These are phyloP conservation scores for Dugesia japonica DNA, from an alignment of 2,888 invertebrate genomes.

Conservation along the genomic window DNA sequence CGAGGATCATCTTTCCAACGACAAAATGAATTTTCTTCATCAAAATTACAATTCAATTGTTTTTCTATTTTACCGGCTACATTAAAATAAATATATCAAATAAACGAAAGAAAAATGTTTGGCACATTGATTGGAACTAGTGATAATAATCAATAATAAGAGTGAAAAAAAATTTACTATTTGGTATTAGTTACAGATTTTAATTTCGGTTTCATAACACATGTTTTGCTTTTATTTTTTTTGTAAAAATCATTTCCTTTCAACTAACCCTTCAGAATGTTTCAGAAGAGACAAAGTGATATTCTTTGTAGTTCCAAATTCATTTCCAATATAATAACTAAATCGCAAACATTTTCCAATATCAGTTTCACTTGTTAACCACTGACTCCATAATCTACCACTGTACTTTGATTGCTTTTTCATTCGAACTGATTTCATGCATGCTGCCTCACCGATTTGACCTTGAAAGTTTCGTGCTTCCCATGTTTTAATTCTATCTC, in stretches of 20 bases:
- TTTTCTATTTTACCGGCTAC: not conserved
- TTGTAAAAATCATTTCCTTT: too few species aligned
- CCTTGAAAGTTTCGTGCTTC: not conserved
- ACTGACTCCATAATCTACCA: conserved; percentile 21
- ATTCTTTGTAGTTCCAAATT: not conserved
- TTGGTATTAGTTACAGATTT: too few species aligned
- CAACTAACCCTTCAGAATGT: conserved; percentile 25
- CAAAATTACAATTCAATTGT: not conserved
- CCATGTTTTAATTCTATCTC: conserved; percentile 13
- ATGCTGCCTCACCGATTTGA: not conserved
- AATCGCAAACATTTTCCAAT: conserved; percentile 13
- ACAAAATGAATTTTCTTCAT: not conserved
- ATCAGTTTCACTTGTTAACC: not conserved
- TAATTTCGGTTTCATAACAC: too few species aligned
- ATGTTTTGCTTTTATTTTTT: too few species aligned
- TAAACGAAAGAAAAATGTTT: not conserved
- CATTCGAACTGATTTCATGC: not conserved
- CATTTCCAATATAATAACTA: not conserved
- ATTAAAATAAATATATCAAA: not conserved
- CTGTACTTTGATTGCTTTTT: not conserved
- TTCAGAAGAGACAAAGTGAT: conserved; percentile 28
- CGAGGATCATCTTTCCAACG: conserved; percentile 26
- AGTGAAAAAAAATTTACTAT: too few species aligned
- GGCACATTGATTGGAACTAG: not conserved
- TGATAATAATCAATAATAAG: too few species aligned